A percentile compares a stretch with the other conserved stretches of the same genome.
Evolutionary conservation across 2,888 invertebrate species (phyloP).

Genomic region (Tridacna crocea): DNA sequence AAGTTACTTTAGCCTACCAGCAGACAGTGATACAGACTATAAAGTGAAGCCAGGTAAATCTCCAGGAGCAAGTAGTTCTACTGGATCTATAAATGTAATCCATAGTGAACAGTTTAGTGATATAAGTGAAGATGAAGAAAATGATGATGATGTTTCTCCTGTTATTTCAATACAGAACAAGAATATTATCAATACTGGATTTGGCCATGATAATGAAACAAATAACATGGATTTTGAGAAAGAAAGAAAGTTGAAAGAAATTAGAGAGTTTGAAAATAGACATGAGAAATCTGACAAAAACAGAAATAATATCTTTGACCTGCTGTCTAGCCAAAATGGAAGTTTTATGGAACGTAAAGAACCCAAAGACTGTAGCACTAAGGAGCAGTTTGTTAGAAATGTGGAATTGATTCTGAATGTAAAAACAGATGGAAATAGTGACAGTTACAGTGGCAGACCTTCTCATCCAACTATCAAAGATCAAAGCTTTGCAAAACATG

Average conservation of each 20-base stretch:
- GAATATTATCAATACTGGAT: not conserved
- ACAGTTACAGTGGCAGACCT: no score
- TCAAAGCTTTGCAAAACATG: not conserved
- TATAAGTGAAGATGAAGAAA: slow-evolving; percentile 67
- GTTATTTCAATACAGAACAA: slow-evolving; percentile 8
- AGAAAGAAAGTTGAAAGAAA: slow-evolving; percentile 48
- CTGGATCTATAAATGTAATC: slow-evolving; percentile 62
- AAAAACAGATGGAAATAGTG: not conserved
- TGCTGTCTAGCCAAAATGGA: slow-evolving; percentile 6
- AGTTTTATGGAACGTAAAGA: not conserved
- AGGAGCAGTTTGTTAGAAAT: slow-evolving; percentile 22
- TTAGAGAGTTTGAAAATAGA: slow-evolving; percentile 55
- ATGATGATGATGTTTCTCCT: slow-evolving; percentile 23
- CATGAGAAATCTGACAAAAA: slow-evolving; percentile 28
- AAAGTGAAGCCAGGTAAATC: slow-evolving; percentile 32
- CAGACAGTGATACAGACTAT: slow-evolving; percentile 19
- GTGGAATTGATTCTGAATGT: slow-evolving; percentile 28
- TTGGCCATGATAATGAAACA: not conserved
- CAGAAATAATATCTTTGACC: slow-evolving; percentile 34
- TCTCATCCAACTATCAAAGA: no score
- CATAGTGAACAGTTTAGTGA: slow-evolving; percentile 69
- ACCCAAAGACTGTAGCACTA: not conserved
- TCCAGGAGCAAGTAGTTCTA: slow-evolving; percentile 47
- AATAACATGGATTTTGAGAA: slow-evolving; percentile 6
- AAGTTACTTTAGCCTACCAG: slow-evolving; percentile 16